Conservation (phyloP, 2,888 invertebrate genomes). For the Xylophagus ater region DNA sequence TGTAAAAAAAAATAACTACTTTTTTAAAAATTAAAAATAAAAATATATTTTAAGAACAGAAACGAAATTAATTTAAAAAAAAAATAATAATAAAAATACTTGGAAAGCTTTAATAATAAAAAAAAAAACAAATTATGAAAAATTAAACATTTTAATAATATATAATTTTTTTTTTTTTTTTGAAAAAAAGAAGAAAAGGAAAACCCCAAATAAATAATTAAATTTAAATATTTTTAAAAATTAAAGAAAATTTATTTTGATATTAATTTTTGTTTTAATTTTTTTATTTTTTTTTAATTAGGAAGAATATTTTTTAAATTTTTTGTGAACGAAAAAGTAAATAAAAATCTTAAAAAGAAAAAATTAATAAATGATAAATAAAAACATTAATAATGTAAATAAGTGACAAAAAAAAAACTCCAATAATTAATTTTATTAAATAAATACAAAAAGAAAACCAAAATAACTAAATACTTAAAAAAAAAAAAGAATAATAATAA, state of each 20-base stretch:
- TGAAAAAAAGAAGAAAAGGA: neutral
- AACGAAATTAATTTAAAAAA: constrained; percentile 1
- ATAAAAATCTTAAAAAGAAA: neutral
- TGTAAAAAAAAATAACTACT: constrained; percentile 3
- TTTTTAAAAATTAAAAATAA: constrained; percentile 5
- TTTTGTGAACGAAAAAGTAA: neutral
- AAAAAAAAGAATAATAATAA: constrained; percentile 3
- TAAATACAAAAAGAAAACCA: neutral
- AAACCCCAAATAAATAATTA: neutral
- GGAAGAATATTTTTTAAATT: neutral
- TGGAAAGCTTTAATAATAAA: neutral
- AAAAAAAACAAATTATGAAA: neutral
- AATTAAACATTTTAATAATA: constrained; percentile 1
- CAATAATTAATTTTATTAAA: constrained; percentile 2
- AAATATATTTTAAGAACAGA: neutral
- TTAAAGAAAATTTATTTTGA: too few relatives aligned
- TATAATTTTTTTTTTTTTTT: neutral
- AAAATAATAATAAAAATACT: constrained; percentile 1
- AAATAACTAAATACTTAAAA: neutral
- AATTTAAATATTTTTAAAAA: too few relatives aligned
- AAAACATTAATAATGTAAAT: constrained; percentile 7
- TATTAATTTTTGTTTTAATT: too few relatives aligned
- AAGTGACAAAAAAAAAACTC: neutral
- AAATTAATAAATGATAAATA: neutral
- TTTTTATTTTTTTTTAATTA: too few relatives aligned